A percentile compares a stretch with the other conserved stretches of the same genome.
phyloP scores from a whole-genome alignment of 2,797 vertebrate genomes.

The Acrossocheilus wenchowensis region DNA sequence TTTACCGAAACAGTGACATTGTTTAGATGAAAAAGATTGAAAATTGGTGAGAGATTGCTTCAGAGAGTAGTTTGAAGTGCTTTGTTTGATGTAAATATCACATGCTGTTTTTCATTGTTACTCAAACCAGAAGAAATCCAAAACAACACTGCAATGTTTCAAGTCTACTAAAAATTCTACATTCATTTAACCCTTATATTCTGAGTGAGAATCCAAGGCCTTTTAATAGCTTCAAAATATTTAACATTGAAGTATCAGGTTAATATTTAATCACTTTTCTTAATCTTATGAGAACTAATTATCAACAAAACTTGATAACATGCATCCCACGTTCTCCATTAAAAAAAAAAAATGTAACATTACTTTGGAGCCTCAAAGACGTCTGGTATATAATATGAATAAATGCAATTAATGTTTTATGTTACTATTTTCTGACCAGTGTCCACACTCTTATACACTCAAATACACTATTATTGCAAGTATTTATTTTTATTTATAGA shows the following conservation, averaged over 20 bases:
- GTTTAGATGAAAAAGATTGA: constrained; percentile 36
- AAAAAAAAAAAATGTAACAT: neutral
- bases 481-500: neutral
- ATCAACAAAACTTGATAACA: neutral
- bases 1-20: constrained; percentile 7
- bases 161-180: neutral
- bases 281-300: neutral
- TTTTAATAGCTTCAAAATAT: neutral
- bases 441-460: neutral
- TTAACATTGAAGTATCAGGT: neutral
- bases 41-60: constrained; percentile 28
- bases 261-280: neutral
- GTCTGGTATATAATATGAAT: neutral
- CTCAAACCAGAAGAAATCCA: neutral
- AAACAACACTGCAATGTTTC: neutral
- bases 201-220: neutral
- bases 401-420: neutral
- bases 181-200: neutral
- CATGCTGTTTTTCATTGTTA: constrained; percentile 15
- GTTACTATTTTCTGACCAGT: neutral
- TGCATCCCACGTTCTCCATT: neutral
- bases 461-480: neutral
- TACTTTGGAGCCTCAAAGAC: neutral
- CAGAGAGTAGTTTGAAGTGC: constrained; percentile 2
- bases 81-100: constrained; percentile 34